Conservation (phyloP, 1,140 invertebrate genomes). For the Polypedilum pembai region DNA sequence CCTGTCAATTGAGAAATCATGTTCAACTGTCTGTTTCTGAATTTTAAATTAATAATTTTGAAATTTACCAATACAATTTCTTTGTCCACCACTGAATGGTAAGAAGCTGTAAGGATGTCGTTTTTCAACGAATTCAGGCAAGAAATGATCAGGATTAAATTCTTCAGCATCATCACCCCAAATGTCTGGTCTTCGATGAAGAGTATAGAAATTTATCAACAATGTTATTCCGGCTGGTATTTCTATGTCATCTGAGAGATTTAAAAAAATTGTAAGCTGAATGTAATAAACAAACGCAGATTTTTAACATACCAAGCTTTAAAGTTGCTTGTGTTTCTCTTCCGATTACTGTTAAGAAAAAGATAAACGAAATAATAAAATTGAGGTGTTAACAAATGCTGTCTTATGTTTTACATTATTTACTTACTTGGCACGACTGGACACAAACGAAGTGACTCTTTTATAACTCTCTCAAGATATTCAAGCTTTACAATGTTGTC, state of each 20-base stretch:
- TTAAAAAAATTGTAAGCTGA: too few relatives aligned
- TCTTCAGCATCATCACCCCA: conserved; percentile 47
- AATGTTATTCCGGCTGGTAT: conserved; percentile 1
- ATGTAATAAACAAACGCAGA: neutral
- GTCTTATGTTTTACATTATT: too few relatives aligned
- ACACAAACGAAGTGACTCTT: conserved; percentile 48
- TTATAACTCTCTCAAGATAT: conserved; percentile 33
- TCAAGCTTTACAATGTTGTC: conserved; percentile 31
- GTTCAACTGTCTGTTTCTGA: neutral
- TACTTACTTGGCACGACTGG: conserved; percentile 46
- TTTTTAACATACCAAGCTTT: conserved; percentile 30
- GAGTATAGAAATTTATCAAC: conserved; percentile 24
- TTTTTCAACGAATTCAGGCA: conserved; percentile 40
- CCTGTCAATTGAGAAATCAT: conserved; percentile 35
- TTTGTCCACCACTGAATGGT: conserved; percentile 50
- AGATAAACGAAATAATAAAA: too few relatives aligned
- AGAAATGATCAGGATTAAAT: conserved; percentile 55
- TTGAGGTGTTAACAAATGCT: too few relatives aligned
- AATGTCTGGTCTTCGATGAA: conserved; percentile 36
- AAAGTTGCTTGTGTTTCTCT: conserved; percentile 34
- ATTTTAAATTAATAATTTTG: neutral
- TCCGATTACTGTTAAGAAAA: conserved; percentile 36
- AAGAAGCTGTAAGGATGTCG: conserved; percentile 45
- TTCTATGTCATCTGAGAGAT: neutral
- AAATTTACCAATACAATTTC: conserved; percentile 44